Evolutionary conservation across 2,797 vertebrate species (phyloP).

Genomic region (Microctenopoma stevenorrisi): DNA sequence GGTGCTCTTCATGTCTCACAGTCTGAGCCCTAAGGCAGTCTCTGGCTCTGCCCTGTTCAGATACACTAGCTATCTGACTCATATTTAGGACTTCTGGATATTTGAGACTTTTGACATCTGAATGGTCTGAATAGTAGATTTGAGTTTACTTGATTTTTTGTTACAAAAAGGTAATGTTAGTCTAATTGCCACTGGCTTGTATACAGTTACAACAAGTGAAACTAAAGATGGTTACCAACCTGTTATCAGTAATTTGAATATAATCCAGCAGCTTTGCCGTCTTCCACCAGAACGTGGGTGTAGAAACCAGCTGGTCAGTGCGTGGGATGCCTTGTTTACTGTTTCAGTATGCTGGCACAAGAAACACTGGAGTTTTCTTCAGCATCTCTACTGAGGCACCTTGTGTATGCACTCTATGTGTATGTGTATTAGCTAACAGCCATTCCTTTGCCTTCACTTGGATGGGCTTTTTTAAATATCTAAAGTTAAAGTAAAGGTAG

Average conservation of each 20-base stretch:
- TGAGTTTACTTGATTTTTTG: neutral
- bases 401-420: constrained; percentile 25
- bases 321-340: constrained; percentile 79
- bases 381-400: constrained; percentile 56
- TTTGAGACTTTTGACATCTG: neutral
- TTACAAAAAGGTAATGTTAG: neutral
- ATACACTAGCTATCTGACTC: constrained; percentile 52
- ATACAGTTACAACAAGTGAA: constrained; percentile 46
- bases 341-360: constrained; percentile 75
- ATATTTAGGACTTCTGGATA: constrained; percentile 38
- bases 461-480: constrained; percentile 13
- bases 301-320: constrained; percentile 84
- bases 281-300: constrained; percentile 80
- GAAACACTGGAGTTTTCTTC: constrained; percentile 61
- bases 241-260: constrained; percentile 72
- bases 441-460: constrained; percentile 31
- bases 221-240: constrained; percentile 64
- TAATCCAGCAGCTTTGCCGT: constrained; percentile 72
- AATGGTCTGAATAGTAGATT: constrained; percentile 24
- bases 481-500: constrained; percentile 29
- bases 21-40: constrained; percentile 28
- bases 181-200: constrained; percentile 7
- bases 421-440: constrained; percentile 11
- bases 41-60: constrained; percentile 42
- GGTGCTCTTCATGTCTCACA: constrained; percentile 24